A percentile compares a stretch with the other conserved stretches of the same genome.
These are phyloP conservation scores for Petrocephalus microphthalmus DNA, from an alignment of 2,113 vertebrate species.

Conservation along the genomic window DNA sequence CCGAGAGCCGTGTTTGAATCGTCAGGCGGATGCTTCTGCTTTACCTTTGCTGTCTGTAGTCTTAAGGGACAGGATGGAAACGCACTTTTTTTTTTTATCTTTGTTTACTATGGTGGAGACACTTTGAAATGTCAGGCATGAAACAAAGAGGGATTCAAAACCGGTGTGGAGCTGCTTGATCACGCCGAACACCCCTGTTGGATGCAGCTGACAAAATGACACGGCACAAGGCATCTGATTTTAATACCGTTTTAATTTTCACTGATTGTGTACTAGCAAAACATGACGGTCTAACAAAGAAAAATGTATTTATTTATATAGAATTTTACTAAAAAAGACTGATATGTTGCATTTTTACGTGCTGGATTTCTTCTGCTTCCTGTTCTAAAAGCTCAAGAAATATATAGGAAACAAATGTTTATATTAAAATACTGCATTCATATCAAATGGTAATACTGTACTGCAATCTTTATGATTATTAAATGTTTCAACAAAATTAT, in stretches of 20 bases:
- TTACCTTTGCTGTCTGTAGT: slow-evolving; percentile 46
- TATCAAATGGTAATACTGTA: neutral
- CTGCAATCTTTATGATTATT: neutral
- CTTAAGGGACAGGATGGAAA: slow-evolving; percentile 53
- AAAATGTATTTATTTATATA: neutral
- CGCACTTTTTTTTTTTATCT: slow-evolving; percentile 38
- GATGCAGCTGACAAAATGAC: neutral
- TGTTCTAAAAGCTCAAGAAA: neutral
- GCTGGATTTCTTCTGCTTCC: neutral
- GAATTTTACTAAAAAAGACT: neutral
- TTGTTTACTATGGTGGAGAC: slow-evolving; percentile 41
- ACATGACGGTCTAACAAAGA: neutral
- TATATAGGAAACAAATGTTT: neutral
- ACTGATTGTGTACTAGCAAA: neutral
- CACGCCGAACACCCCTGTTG: neutral
- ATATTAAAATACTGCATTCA: neutral
- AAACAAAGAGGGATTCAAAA: slow-evolving; percentile 41
- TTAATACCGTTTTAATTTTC: neutral
- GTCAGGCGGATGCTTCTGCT: slow-evolving; percentile 49
- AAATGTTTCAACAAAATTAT: neutral
- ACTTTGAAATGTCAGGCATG: slow-evolving; percentile 30
- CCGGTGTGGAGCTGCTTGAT: slow-evolving; percentile 34
- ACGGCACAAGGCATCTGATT: neutral
- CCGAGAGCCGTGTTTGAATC: slow-evolving; percentile 23
- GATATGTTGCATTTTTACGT: neutral